A percentile compares a stretch with the other conserved stretches of the same genome.
Conservation (phyloP, 1,140 invertebrate genomes). For the Drosophila leontia region DNA sequence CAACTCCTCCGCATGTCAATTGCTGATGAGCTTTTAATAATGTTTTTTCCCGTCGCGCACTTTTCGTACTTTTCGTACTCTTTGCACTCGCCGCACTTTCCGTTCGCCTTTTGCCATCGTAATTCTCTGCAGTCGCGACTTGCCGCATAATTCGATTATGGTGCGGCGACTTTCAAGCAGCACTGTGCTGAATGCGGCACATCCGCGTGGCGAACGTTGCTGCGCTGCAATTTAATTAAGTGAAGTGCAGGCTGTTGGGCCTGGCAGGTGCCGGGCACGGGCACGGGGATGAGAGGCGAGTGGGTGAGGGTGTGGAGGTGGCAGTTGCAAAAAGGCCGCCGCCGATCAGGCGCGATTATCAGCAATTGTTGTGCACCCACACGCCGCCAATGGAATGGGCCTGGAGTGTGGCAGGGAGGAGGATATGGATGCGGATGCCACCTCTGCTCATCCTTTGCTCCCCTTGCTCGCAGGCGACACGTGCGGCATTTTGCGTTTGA, state of each 20-base stretch:
- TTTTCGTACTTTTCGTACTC: constrained; percentile 7
- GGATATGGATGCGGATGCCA: constrained; percentile 18
- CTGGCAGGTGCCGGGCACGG: constrained; percentile 27
- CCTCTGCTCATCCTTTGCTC: constrained; percentile 3
- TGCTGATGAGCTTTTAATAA: constrained; percentile 83
- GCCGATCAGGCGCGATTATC: constrained; percentile 78
- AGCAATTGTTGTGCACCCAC: constrained; percentile 59
- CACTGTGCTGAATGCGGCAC: constrained; percentile 48
- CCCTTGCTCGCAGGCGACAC: constrained; percentile 41
- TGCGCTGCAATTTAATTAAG: constrained; percentile 81
- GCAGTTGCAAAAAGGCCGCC: constrained; percentile 66
- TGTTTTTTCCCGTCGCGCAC: constrained; percentile 39
- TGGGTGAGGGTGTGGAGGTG: constrained; percentile 1
- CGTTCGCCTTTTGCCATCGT: constrained; percentile 70
- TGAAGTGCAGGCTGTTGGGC: constrained; percentile 67
- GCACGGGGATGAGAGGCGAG: not conserved
- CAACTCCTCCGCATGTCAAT: constrained; percentile 65
- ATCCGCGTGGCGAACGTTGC: constrained; percentile 69
- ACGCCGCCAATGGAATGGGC: constrained; percentile 20
- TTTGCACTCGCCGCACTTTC: constrained; percentile 15
- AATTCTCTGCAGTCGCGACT: constrained; percentile 70
- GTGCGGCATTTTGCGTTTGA: constrained; percentile 73
- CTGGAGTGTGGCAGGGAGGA: constrained; percentile 19
- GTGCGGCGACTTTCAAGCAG: constrained; percentile 74
- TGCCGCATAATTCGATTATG: constrained; percentile 80